A percentile compares a stretch with the other conserved stretches of the same genome.
Conservation (phyloP, 2,888 invertebrate species). For the Lissonota sp. region DNA sequence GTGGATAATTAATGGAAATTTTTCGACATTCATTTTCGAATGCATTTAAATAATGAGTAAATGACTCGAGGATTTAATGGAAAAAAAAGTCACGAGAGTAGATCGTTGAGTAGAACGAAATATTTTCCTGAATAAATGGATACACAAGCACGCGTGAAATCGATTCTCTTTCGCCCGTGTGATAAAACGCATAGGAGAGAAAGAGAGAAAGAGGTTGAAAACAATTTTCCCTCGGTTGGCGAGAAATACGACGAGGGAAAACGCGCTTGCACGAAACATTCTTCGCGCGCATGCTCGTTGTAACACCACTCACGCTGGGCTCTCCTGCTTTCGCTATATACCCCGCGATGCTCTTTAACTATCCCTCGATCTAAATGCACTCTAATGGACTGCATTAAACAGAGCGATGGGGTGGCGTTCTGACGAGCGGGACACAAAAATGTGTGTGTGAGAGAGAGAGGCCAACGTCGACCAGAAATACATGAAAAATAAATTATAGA, state of each 20-base stretch:
- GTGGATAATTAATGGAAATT: background rate
- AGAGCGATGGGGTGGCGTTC: constrained; percentile 74
- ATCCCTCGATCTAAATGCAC: constrained; percentile 84
- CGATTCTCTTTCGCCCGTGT: constrained; percentile 56
- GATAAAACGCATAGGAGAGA: too few relatives aligned
- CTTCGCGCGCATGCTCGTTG: constrained; percentile 67
- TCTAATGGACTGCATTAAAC: constrained; percentile 84
- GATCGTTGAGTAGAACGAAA: too few relatives aligned
- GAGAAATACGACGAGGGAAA: constrained; percentile 15
- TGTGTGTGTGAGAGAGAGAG: constrained; percentile 46
- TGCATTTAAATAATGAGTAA: constrained; percentile 67
- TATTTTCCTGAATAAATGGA: background rate
- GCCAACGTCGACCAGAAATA: constrained; percentile 58
- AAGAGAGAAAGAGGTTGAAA: constrained; percentile 14
- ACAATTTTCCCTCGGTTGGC: constrained; percentile 49
- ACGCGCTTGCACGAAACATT: constrained; percentile 36
- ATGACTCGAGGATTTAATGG: background rate
- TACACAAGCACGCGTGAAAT: constrained; percentile 41
- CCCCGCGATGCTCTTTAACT: constrained; percentile 79
- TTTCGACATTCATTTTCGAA: constrained; percentile 63
- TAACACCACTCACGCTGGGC: constrained; percentile 25
- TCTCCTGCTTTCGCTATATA: constrained; percentile 37
- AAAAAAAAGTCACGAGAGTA: background rate
- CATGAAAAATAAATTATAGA: background rate
- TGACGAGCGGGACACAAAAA: constrained; percentile 65